Evolutionary conservation across 2,797 vertebrate genomes (phyloP).

Genomic region (Cheirogaleus major): DNA sequence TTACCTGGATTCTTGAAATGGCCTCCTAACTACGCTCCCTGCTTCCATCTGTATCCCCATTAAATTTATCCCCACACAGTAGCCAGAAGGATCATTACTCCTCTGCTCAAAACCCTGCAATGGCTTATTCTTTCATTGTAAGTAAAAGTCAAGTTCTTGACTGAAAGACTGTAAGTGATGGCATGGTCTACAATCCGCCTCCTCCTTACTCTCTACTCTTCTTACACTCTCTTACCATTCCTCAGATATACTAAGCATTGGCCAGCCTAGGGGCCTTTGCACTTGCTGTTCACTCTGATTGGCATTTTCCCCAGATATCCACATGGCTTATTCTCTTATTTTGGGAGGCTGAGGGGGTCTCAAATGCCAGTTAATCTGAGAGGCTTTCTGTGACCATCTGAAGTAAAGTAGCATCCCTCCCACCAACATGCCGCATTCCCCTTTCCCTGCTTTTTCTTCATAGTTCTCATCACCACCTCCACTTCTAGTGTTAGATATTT

Average conservation of each 20-base stretch:
- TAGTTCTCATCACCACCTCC: neutral
- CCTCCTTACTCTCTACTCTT: neutral
- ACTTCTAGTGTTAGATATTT: neutral
- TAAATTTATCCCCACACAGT: neutral
- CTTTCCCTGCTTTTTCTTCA: neutral
- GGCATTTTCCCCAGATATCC: neutral
- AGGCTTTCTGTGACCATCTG: neutral
- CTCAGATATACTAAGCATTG: neutral
- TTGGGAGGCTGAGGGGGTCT: neutral
- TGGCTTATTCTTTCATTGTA: neutral
- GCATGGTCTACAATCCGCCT: neutral
- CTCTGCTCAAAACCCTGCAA: neutral
- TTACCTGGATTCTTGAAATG: neutral
- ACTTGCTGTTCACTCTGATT: neutral
- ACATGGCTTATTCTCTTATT: neutral
- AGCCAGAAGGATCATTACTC: neutral
- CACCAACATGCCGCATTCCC: neutral
- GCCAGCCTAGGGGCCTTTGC: neutral
- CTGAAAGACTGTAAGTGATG: neutral
- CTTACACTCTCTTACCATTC: neutral
- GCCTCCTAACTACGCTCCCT: neutral
- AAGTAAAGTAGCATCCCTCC: neutral
- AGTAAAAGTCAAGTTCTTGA: slow-evolving; percentile 9
- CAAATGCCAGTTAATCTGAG: neutral
- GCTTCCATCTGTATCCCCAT: neutral